Evolutionary conservation across 2,888 invertebrate species (phyloP), one percentile per base, ranked within the genome.

Genomic region (Torymus aiolomorphi): DNA sequence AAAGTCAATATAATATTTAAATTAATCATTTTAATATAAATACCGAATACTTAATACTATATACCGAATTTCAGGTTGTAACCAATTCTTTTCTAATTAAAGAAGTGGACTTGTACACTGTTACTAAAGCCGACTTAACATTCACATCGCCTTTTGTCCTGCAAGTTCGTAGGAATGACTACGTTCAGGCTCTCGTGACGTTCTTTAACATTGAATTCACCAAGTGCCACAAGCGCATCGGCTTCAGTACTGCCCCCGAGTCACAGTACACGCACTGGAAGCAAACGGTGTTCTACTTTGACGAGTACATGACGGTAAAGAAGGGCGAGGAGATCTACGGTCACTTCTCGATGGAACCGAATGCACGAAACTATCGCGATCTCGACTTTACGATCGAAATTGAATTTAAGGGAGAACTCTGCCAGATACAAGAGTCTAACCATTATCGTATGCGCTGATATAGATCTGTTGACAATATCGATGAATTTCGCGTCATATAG

Each of bases 171-270:
- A 94, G 98, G 81, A 98, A 98, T 89, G 99, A 99, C 91, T 98
- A 98, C 91, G 94, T 98, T 81, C 98, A 99, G 89, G 99, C 99
- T 0, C 92, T 99, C 86, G 99, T 99, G 84, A 98, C 99, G 24
- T 99, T 97, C 92, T 99, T 99, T 92, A 99, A 97, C 88, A 98
- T 99, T 85, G 99, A 99, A 92, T 99, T 99, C 92, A 97, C 98
- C 56, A 98, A 98, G 93, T 99, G 98, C 86, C 99, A 99, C 93
- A 99, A 98, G 92, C 94, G 97, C 77, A 96, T 97, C 83, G 98
- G 99, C 31, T 99, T 99, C 92, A 98, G 98, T 87, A 99, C 99
- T 78, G 97, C 97, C 0, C 99, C 99, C 0, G 99, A 99, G 89
- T 96, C 97, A 0, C 96, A 97, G 51, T 99, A 99, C 91, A 99